Evolutionary conservation across 2,888 invertebrate genomes (phyloP), one percentile per base, ranked within the genome.

Genomic region (Athalia circularis): DNA sequence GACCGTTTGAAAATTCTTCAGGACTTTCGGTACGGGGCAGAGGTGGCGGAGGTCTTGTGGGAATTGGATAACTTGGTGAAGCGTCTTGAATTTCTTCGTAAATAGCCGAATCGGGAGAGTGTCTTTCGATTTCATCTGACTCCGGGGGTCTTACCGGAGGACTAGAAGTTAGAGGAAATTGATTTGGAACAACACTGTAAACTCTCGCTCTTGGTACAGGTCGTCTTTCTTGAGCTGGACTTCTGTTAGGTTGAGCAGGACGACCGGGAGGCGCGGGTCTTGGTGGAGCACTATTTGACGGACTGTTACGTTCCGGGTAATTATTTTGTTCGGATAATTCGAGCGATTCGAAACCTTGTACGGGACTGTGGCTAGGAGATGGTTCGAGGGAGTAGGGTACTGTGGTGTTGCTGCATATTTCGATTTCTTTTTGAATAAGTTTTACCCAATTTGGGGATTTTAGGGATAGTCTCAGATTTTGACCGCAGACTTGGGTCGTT

Each of bases 361-460:
- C 6, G 90, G 93, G 67, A 67, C 83, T 85, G 4, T 77, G 80
- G 4, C 83, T 79, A 52, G 86, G 83, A 77, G 87, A 85, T 81
- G 81, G 81, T 29, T 82, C 82, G 9, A 80, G 77, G 84, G 92
- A 95, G 64, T 98, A 91, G 0, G 97, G 95, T 78, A 96, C 92
- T 7, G 97, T 96, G 86, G 97, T 97, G 84, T 95, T 95, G 45
- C 96, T 94, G 90, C 97, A 97, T 67, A 98, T 91, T 79, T 93
- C 94, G 83, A 98, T 94, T 91, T 98, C 98, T 77, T 95, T 94
- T 85, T 95, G 94, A 5, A 97, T 94, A 83, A 95, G 93, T 47
- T 94, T 93, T 67, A 95, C 92, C 98, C 98, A 99, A 84, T 97
- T 93, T 0, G 95, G 94, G 0, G 97, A 96, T 89, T 96, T 97